Conservation (phyloP, 2,888 invertebrate genomes). For the Tipula vernalis region DNA sequence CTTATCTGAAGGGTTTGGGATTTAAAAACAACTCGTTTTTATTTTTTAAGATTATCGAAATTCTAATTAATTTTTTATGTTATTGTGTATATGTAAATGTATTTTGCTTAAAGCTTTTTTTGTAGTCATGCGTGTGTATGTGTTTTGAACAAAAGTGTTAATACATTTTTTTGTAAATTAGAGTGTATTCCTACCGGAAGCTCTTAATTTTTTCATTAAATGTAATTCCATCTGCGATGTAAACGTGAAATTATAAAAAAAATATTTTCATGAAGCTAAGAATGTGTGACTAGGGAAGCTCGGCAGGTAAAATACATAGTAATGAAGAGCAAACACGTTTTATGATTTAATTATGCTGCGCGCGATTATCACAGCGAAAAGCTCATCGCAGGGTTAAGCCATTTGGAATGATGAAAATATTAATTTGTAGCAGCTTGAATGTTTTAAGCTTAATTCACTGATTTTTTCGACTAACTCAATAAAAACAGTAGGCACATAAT, state of each 20-base stretch:
- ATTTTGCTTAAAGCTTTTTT: not conserved
- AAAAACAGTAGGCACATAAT: no score
- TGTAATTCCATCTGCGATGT: not conserved
- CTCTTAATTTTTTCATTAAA: not conserved
- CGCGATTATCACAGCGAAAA: not conserved
- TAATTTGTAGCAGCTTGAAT: no score
- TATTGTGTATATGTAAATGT: not conserved
- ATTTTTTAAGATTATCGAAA: not conserved
- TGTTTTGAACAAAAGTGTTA: not conserved
- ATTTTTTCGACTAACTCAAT: no score
- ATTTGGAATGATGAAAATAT: no score
- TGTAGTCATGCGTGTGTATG: not conserved
- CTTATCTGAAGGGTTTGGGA: not conserved
- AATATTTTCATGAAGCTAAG: not conserved
- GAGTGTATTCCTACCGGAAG: not conserved
- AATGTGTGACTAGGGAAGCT: not conserved
- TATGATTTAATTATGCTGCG: not conserved
- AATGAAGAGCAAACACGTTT: not conserved
- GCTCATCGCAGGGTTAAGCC: no score
- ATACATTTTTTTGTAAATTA: not conserved
- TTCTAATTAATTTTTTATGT: not conserved
- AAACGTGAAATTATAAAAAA: not conserved
- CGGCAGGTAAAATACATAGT: not conserved
- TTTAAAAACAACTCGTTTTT: not conserved
- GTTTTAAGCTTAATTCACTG: no score